Conservation (phyloP, 2,113 vertebrate species). For the Cyprichromis sp. region DNA sequence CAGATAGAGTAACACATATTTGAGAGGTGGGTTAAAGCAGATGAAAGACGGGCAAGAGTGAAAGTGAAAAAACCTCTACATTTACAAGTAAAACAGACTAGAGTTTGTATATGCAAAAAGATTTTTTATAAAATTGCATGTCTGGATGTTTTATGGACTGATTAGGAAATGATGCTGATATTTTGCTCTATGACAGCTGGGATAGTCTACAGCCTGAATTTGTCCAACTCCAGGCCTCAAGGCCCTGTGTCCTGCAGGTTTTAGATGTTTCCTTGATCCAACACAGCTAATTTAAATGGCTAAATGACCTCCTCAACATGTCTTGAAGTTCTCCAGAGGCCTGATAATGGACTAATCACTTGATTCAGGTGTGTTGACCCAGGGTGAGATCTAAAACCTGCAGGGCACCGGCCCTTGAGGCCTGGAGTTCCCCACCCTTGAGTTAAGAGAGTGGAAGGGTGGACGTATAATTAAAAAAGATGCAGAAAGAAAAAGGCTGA, state of each 20-base stretch:
- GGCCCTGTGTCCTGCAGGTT: neutral
- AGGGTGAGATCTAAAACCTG: neutral
- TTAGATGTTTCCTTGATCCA: neutral
- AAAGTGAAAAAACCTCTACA: neutral
- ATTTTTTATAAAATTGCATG: neutral
- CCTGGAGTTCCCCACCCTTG: neutral
- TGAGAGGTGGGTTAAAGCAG: neutral
- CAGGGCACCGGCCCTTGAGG: neutral
- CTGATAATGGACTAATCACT: fast-evolving
- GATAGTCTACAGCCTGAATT: neutral
- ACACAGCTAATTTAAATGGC: neutral
- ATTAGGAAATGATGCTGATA: neutral
- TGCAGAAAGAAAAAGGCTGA: neutral
- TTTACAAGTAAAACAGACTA: neutral
- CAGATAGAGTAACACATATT: neutral
- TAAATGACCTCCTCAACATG: neutral
- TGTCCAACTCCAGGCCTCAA: neutral
- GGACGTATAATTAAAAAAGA: neutral
- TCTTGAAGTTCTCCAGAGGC: neutral
- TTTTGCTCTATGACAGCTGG: neutral
- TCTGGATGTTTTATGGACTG: neutral
- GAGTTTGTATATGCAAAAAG: neutral
- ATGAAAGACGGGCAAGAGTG: neutral
- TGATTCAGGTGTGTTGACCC: neutral
- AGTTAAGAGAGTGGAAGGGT: neutral